Percentiles rank a stretch among this genome's conserved stretches.
phyloP scores from a whole-genome alignment of 2,113 vertebrate genomes.

The Caranx ignobilis region DNA sequence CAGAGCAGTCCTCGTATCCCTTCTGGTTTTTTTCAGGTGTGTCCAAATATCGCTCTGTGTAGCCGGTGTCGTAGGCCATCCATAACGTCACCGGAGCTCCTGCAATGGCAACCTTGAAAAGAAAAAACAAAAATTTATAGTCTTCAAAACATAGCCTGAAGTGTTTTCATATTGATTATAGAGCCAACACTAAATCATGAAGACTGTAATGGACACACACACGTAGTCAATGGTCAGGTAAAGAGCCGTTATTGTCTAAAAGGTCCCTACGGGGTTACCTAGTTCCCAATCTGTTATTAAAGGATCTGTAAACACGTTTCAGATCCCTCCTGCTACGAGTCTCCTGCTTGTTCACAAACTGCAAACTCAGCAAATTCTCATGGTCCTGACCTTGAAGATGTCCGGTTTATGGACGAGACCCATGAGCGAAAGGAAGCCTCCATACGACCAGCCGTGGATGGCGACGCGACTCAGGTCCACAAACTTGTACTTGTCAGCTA shows the following conservation, averaged over 20 bases:
- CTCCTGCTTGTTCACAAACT: not conserved
- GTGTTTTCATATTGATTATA: not conserved
- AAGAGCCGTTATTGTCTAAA: not conserved
- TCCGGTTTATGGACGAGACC: constrained; percentile 93
- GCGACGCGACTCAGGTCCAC: constrained; percentile 93
- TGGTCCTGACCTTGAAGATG: constrained; percentile 91
- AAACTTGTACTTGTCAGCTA: constrained; percentile 94
- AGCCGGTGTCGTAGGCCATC: constrained; percentile 97
- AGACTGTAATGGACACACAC: not conserved
- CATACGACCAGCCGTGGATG: constrained; percentile 97
- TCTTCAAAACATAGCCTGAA: not conserved
- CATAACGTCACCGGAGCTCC: constrained; percentile 95
- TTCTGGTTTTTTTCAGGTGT: constrained; percentile 93
- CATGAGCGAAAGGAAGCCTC: constrained; percentile 98
- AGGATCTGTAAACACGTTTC: not conserved
- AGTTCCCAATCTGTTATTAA: not conserved
- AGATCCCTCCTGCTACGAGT: not conserved
- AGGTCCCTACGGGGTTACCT: not conserved
- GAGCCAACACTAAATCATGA: not conserved
- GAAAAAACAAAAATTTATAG: not conserved
- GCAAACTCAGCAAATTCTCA: not conserved
- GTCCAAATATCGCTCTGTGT: constrained; percentile 96
- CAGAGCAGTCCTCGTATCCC: constrained; percentile 94
- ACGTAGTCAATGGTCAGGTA: not conserved
- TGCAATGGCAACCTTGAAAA: constrained; percentile 90